These are phyloP conservation scores for Pogoniulus pusillus DNA, from an alignment of 2,797 vertebrate species.

Conservation along the genomic window DNA sequence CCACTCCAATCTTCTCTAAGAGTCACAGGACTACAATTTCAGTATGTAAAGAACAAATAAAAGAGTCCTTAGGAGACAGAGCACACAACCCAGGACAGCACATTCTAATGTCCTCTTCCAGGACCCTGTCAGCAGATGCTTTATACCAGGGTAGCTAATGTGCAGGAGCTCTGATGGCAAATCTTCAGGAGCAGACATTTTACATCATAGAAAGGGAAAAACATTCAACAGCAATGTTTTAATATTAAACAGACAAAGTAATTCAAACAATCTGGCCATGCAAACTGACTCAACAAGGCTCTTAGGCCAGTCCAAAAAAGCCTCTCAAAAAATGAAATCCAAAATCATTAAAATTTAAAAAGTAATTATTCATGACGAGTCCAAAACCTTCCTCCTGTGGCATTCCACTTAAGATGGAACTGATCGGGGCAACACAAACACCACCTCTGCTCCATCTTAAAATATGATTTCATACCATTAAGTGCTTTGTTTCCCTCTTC, in stretches of 20 bases:
- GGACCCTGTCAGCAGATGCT: neutral
- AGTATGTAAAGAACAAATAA: neutral
- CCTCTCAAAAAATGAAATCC: neutral
- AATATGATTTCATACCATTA: slow-evolving; percentile 24
- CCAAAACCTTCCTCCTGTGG: neutral
- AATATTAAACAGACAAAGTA: neutral
- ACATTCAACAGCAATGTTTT: neutral
- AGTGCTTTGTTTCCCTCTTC: slow-evolving; percentile 27
- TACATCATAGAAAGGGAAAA: neutral
- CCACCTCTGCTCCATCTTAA: slow-evolving; percentile 19
- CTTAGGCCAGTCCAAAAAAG: neutral
- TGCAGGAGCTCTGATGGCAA: neutral
- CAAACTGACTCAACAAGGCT: neutral
- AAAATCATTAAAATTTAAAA: neutral
- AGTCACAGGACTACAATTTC: neutral
- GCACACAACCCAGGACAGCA: neutral
- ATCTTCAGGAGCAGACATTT: neutral
- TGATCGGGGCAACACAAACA: neutral
- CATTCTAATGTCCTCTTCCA: neutral
- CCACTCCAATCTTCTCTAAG: neutral
- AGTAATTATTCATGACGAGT: neutral
- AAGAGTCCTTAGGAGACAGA: neutral
- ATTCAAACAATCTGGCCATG: neutral
- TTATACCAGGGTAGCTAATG: neutral
- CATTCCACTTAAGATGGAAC: neutral